These are phyloP conservation scores for Helostoma temminkii DNA, from an alignment of 2,797 vertebrate species.

Conservation along the genomic window DNA sequence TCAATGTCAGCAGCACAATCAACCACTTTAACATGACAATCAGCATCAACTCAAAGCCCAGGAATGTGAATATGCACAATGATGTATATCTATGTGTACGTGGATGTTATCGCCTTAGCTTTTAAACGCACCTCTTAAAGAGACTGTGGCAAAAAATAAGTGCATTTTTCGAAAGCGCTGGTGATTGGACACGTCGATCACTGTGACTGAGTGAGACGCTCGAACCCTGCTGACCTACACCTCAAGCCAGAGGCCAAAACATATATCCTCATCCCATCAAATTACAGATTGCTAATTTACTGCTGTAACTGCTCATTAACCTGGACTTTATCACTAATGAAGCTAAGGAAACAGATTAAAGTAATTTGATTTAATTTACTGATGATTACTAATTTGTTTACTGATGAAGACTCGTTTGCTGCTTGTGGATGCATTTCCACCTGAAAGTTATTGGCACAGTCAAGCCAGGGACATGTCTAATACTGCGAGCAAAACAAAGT, in stretches of 20 bases:
- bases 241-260: conserved; percentile 19
- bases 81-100: not conserved
- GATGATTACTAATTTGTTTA: conserved; percentile 45
- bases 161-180: not conserved
- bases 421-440: no score
- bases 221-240: conserved; percentile 24
- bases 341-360: conserved; percentile 34
- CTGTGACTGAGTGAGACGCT: conserved; percentile 19
- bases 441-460: no score
- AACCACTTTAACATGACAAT: conserved; percentile 32
- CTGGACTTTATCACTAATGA: conserved; percentile 42
- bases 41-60: not conserved
- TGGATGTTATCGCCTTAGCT: no score
- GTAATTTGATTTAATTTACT: conserved; percentile 29
- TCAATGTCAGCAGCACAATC: conserved; percentile 23
- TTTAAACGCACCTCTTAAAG: not conserved
- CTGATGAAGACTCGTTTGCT: conserved; percentile 13
- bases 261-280: conserved; percentile 20
- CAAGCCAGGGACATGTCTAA: no score
- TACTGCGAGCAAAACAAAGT: no score
- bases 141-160: no score
- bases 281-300: conserved; percentile 40
- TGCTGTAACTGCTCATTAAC: conserved; percentile 48
- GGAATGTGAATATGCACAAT: not conserved
- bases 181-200: not conserved